phyloP scores from a whole-genome alignment of 2,113 vertebrate species.

The Gasterosteus aculeatus region DNA sequence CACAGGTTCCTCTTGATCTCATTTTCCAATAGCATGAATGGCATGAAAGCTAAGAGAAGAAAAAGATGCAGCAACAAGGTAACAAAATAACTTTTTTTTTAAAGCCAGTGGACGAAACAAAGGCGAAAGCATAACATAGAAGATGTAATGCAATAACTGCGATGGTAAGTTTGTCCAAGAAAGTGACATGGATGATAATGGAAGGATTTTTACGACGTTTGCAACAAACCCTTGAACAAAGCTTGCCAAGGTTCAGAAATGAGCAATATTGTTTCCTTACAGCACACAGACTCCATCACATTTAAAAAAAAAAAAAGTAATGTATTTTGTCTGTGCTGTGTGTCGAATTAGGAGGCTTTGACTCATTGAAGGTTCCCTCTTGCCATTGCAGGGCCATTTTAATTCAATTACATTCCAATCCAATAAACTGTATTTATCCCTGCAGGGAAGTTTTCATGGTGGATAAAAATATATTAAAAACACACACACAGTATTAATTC shows the following conservation, averaged over 20 bases:
- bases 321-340: conserved; percentile 51
- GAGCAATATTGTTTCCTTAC: conserved; percentile 23
- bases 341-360: conserved; percentile 57
- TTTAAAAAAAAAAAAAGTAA: conserved; percentile 36
- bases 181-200: neutral
- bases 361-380: conserved; percentile 56
- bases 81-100: no score
- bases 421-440: conserved; percentile 71
- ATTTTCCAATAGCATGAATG: conserved; percentile 27
- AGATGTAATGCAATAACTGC: neutral
- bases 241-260: conserved; percentile 31
- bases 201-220: neutral
- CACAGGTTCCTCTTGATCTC: conserved; percentile 27
- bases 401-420: conserved; percentile 67
- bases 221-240: conserved; percentile 7
- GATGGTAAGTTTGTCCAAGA: neutral
- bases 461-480: conserved; percentile 65
- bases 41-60: conserved; percentile 12
- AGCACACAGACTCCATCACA: conserved; percentile 34
- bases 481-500: conserved; percentile 42
- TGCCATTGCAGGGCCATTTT: conserved; percentile 59
- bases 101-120: neutral
- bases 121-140: neutral
- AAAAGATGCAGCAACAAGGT: neutral
- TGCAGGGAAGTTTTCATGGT: conserved; percentile 57